Percentiles rank a stretch among this genome's conserved stretches.
These are phyloP conservation scores for Lochmaea crataegi DNA, from an alignment of 2,888 invertebrate species.

Conservation along the genomic window DNA sequence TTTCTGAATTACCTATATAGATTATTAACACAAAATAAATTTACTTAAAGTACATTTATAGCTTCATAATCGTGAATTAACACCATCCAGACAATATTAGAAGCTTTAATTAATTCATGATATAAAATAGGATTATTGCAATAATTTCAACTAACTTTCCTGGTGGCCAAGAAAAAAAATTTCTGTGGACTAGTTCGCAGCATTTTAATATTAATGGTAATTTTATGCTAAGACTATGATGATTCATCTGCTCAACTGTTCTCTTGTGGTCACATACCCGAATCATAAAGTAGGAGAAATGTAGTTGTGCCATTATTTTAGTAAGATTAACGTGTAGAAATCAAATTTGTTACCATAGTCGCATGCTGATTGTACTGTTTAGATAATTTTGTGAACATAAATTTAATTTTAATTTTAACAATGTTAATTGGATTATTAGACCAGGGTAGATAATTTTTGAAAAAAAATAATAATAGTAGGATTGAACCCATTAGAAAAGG, in stretches of 20 bases:
- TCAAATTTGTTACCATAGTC: constrained; percentile 45
- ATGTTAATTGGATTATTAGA: constrained; percentile 48
- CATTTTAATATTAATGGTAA: constrained; percentile 18
- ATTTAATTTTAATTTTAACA: constrained; percentile 50
- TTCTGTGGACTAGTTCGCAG: neutral
- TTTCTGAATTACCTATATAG: no score
- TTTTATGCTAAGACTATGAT: constrained; percentile 13
- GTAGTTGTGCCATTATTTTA: constrained; percentile 30
- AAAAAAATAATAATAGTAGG: no score
- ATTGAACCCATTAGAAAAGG: no score
- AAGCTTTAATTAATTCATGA: no score
- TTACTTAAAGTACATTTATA: no score
- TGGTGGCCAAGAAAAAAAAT: neutral
- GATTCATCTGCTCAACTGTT: constrained; percentile 23
- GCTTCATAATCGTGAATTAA: no score
- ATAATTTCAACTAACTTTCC: no score
- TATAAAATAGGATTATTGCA: no score
- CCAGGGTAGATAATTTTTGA: no score
- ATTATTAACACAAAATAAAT: no score
- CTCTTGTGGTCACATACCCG: constrained; percentile 24
- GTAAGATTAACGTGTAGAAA: constrained; percentile 42
- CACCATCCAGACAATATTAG: no score
- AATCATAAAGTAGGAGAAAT: constrained; percentile 20
- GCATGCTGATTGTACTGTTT: no score
- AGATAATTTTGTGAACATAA: constrained; percentile 49